Percentiles rank a stretch among this genome's conserved stretches.
Conservation (phyloP, 2,113 vertebrate genomes). For the Elanus axillaris region DNA sequence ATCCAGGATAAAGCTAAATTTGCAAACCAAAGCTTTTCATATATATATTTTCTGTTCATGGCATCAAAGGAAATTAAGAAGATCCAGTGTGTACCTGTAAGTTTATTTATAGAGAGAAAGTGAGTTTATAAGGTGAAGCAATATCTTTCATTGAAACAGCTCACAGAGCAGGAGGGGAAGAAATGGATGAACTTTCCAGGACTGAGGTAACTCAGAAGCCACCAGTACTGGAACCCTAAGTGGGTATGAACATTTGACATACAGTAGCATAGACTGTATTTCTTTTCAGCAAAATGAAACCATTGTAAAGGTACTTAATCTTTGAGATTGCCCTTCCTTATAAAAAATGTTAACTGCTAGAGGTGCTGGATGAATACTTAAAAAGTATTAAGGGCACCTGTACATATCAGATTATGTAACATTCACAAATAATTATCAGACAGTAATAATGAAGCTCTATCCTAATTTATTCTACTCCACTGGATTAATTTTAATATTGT, state of each 20-base stretch:
- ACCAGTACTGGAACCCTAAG: neutral
- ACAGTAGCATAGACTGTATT: neutral
- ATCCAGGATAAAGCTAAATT: neutral
- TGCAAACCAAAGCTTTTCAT: neutral
- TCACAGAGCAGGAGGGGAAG: neutral
- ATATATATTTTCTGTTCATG: neutral
- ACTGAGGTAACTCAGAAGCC: neutral
- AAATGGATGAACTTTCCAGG: neutral
- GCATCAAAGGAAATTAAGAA: neutral
- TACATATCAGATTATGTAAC: neutral
- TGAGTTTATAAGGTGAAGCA: neutral
- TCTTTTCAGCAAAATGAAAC: neutral
- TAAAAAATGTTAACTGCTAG: neutral
- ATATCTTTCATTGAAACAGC: neutral
- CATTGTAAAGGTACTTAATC: neutral
- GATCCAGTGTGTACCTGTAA: neutral
- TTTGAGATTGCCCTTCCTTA: neutral
- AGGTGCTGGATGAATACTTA: neutral
- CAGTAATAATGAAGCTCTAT: neutral
- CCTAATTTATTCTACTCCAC: neutral
- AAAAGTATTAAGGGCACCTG: neutral
- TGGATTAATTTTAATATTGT: neutral
- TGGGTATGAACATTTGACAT: neutral
- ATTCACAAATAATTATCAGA: neutral
- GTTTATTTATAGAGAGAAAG: neutral